A percentile compares a stretch with the other conserved stretches of the same genome.
Conservation (phyloP, 2,888 invertebrate genomes). For the Dryococelus australis region DNA sequence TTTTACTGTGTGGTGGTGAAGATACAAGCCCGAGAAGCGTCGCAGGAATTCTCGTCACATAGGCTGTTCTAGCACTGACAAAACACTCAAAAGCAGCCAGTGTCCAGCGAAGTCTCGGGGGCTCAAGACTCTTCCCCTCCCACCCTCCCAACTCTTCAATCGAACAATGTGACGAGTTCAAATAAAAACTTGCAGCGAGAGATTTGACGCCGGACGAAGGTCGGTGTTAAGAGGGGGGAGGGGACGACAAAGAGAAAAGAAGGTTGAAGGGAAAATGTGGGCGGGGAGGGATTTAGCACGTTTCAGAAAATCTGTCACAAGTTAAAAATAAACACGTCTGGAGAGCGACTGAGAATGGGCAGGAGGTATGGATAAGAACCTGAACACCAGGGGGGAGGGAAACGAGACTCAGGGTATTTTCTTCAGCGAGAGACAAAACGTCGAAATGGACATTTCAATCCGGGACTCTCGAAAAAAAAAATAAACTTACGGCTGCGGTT, state of each 20-base stretch:
- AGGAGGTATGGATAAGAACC: neutral
- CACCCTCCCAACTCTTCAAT: neutral
- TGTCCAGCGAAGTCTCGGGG: neutral
- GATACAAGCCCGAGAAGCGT: too few species aligned
- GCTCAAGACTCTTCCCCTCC: neutral
- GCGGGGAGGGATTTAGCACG: constrained; percentile 33
- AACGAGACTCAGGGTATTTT: neutral
- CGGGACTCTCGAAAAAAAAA: too few species aligned
- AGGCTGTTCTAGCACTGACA: neutral
- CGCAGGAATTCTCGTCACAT: neutral
- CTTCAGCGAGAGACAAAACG: neutral
- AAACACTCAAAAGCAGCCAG: neutral
- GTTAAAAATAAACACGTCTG: constrained; percentile 34
- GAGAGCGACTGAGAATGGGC: neutral
- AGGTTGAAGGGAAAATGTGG: neutral
- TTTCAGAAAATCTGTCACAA: constrained; percentile 31
- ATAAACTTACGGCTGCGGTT: too few species aligned
- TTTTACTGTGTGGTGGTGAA: too few species aligned
- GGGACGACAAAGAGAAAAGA: neutral
- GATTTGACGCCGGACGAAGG: constrained; percentile 11
- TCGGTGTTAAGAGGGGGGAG: neutral
- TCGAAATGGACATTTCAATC: neutral
- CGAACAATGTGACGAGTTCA: constrained; percentile 16
- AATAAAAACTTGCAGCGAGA: constrained; percentile 16
- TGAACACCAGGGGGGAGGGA: neutral